Evolutionary conservation across 2,888 invertebrate genomes (phyloP).

Genomic region (Alloscopus bannaensis): DNA sequence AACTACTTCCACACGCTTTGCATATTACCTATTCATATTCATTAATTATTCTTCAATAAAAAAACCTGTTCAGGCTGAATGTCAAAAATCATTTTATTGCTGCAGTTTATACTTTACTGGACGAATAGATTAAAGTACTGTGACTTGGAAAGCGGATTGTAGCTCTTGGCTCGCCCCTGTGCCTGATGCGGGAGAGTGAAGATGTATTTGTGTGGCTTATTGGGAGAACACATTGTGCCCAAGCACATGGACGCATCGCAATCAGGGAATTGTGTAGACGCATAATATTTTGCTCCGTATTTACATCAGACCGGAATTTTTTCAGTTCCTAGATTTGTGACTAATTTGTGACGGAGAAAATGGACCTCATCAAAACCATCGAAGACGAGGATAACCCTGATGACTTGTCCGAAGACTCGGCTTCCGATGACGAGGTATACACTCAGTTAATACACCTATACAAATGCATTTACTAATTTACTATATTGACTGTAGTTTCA

Average conservation of each 20-base stretch:
- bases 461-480: conserved; percentile 14
- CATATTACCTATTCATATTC: no score
- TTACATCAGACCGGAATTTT: no score
- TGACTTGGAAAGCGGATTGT: no score
- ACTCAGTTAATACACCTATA: neutral
- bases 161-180: neutral
- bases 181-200: conserved; percentile 1
- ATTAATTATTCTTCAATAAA: no score
- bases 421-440: conserved; percentile 75
- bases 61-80: no score
- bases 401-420: conserved; percentile 81
- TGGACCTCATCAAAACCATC: conserved; percentile 87
- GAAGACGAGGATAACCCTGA: conserved; percentile 88
- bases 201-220: no score
- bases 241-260: neutral
- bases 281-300: no score
- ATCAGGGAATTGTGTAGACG: neutral
- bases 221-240: neutral
- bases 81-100: no score
- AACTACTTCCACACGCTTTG: no score
- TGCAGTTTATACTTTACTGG: no score
- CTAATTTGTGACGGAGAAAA: conserved; percentile 13
- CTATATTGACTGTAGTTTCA: conserved; percentile 82
- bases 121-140: no score
- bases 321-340: neutral